A percentile compares a stretch with the other conserved stretches of the same genome.
These are phyloP conservation scores for Armadillidium nasatum DNA, from an alignment of 1,140 invertebrate species.

Conservation along the genomic window DNA sequence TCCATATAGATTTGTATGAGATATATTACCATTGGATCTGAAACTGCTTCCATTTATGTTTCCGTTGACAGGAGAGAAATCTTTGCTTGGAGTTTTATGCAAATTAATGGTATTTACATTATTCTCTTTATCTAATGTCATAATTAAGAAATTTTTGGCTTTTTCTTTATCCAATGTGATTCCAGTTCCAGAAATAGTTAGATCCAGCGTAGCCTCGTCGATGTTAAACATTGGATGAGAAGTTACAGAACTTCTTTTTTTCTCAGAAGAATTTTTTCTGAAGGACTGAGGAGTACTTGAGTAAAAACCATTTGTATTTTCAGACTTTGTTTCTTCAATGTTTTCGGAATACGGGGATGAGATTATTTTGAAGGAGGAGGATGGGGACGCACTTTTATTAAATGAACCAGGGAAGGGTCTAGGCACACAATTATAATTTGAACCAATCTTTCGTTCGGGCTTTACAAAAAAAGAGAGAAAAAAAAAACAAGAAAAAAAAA, in stretches of 20 bases:
- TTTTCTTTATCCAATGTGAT: conserved; percentile 39
- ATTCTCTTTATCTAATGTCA: conserved; percentile 43
- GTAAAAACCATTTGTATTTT: neutral
- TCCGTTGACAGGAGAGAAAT: neutral
- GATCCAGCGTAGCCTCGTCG: neutral
- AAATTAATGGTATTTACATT: conserved; percentile 35
- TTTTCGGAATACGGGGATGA: neutral
- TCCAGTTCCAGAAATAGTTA: conserved; percentile 19
- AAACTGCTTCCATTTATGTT: neutral
- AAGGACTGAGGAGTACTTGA: neutral
- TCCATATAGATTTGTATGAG: neutral
- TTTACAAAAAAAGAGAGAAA: neutral
- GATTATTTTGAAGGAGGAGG: neutral
- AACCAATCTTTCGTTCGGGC: conserved; percentile 29
- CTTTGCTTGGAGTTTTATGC: neutral
- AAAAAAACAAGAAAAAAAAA: too few relatives aligned
- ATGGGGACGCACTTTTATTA: neutral
- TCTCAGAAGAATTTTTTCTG: neutral
- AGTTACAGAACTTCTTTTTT: neutral
- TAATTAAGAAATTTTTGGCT: conserved; percentile 42
- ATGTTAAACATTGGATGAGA: neutral
- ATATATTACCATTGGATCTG: neutral
- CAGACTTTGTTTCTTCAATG: neutral
- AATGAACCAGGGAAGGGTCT: conserved; percentile 40
- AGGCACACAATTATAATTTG: conserved; percentile 40